phyloP scores from a whole-genome alignment of 2,888 invertebrate genomes.

The Ctena decussata region DNA sequence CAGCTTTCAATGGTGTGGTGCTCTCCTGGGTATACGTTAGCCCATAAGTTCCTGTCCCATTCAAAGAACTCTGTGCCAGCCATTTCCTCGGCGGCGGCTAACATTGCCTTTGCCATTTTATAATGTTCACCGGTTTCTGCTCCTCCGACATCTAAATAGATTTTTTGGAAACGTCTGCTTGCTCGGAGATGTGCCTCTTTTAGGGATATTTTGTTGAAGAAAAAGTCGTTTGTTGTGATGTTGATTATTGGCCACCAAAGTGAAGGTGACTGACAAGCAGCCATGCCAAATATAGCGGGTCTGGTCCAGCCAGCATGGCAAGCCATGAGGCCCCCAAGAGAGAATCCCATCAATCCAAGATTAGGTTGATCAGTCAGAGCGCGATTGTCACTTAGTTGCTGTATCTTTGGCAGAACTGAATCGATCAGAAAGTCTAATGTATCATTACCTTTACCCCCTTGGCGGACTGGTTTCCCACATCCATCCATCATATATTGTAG shows the following conservation, averaged over 20 bases:
- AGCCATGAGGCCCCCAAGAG: slow-evolving; percentile 41
- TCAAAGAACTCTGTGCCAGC: neutral
- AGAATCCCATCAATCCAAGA: slow-evolving; percentile 44
- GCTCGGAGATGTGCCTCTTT: neutral
- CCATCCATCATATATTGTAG: neutral
- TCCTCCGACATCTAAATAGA: slow-evolving; percentile 44
- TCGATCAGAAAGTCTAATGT: slow-evolving; percentile 32
- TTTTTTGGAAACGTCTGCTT: slow-evolving; percentile 16
- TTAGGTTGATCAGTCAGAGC: slow-evolving; percentile 4
- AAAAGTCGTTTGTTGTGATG: neutral
- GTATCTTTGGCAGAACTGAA: slow-evolving; percentile 14
- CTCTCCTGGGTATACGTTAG: slow-evolving; percentile 9
- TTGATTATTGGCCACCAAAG: slow-evolving; percentile 42
- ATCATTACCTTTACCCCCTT: slow-evolving; percentile 26
- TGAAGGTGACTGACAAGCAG: slow-evolving; percentile 45
- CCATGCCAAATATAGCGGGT: slow-evolving; percentile 26
- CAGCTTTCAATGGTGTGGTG: slow-evolving; percentile 2
- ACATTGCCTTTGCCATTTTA: neutral
- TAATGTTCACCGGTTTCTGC: neutral
- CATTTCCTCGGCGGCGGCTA: neutral
- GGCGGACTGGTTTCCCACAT: slow-evolving; percentile 8
- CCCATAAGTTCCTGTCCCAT: slow-evolving; percentile 38
- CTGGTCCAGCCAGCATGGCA: slow-evolving; percentile 55
- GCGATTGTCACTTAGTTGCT: neutral
- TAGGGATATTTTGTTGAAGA: slow-evolving; percentile 28